Evolutionary conservation across 1,140 invertebrate genomes (phyloP), one percentile per base, ranked within the genome.

Genomic region (Bombus superbus): DNA sequence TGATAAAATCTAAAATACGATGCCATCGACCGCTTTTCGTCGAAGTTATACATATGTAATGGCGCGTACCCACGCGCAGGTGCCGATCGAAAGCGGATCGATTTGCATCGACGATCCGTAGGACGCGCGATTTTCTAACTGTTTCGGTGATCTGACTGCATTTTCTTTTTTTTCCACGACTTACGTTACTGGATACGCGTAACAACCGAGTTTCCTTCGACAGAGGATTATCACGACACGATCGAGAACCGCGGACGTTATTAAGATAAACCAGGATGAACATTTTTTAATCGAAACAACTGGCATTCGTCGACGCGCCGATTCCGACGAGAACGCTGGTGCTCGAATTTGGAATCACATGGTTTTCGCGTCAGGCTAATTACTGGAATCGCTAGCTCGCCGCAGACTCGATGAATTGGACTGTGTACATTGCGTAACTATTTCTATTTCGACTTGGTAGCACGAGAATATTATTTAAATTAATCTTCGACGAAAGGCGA

Each of bases 41-140:
- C 76, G 80, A 89, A 89, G 80, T 89, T 89, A 89, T 89, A 82
- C 83, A 86, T 89, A 89, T 77, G 68, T 89, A 89, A 89, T 89
- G 81, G 85, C 80, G 62, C 83, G 85, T 89, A 86, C 88, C 88
- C 85, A 89, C 88, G 80, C 85, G 88, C 88, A 89, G 88, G 85
- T 89, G 88, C 81, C 47, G 76, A 85, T 89, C 81, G 68, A 57
- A 71, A 72, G 57, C 57, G 66, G 69, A 80, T 81, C 88, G 84
- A 86, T 89, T 89, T 89, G 80, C 88, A 89, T 89, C 73, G 84
- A 71, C 64, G 66, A 62, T 69, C 57, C 42, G 77, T 76, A 81
- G 73, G 62, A 89, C 38, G 83, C 77, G 76, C 64, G 71, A 86
- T 75, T 75, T 80, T 47, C 64, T 68, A 47, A 22, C 32, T 47